Base-by-base conservation (phyloP, 1,140 invertebrate species). In the Lasioglossum baleicum region DNA sequence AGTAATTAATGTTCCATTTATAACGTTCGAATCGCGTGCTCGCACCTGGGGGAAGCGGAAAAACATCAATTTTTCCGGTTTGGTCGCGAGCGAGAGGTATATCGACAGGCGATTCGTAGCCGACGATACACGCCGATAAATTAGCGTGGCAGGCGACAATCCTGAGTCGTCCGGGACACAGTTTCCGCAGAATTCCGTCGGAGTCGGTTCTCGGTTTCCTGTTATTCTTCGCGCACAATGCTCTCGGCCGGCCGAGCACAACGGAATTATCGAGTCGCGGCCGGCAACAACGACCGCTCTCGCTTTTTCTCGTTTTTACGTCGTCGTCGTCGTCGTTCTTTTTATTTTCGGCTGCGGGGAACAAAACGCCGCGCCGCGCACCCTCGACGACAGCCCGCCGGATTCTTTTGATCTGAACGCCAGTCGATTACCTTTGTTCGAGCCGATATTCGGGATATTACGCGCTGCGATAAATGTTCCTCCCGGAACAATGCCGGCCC, bases 381-480 rank as follows among this genome's bases (percentile, higher is more conserved):
- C 35, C 40, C 44, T 15, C 48, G 31, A n/a, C 15, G 44, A 10
- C 13, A 35, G 10, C 11, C 22, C 22, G 3, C 7, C 3, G 31
- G 7, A 6, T 48, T 69, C 20, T 53, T 78, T 78, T 72, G 48
- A 78, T 7, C 48, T 44, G 31, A 71, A 26, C n/a, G 31, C 26
- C 60, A 42, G 17, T 69, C 66, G 74, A 76, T 76, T 60, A 69
- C 53, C 40, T 68, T 76, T 69, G 65, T 78, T 64, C 75, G 13
- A 48, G 17, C 44, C 60, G 58, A 64, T 71, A 70, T 76, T 76
- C 75, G 67, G 58, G 75, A 77, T 51, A 78, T 72, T 44, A 65
- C 68, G 31, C 17, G 69, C 66, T 35, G 22, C 76, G 69, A 78
- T 78, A 72, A 78, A 72, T 51, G 68, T 72, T 40, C 31, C 35